A percentile compares a stretch with the other conserved stretches of the same genome.
Conservation (phyloP, 1,140 invertebrate genomes). For the Tetramorium parvispinum region DNA sequence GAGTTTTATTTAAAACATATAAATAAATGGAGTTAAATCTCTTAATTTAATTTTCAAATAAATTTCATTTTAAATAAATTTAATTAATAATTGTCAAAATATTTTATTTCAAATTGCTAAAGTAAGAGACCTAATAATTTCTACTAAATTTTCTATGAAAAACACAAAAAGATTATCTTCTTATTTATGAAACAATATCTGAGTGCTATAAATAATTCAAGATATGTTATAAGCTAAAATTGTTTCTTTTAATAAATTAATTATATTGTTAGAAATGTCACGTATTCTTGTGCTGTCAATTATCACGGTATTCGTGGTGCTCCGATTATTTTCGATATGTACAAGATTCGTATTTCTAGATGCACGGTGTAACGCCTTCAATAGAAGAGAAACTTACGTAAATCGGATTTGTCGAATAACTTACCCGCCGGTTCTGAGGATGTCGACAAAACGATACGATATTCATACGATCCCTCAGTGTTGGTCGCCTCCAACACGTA, state of each 20-base stretch:
- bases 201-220: background rate
- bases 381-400: conserved; percentile 29
- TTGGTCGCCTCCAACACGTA: conserved; percentile 89
- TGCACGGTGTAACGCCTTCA: conserved; percentile 19
- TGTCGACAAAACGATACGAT: conserved; percentile 89
- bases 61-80: background rate
- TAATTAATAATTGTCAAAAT: background rate
- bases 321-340: conserved; percentile 17
- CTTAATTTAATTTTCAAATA: background rate
- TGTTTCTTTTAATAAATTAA: background rate
- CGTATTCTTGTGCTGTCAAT: background rate
- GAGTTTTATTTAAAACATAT: background rate
- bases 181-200: background rate
- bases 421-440: conserved; percentile 90
- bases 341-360: conserved; percentile 24
- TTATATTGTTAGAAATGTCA: background rate
- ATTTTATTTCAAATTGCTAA: background rate
- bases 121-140: background rate
- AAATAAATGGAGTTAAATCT: background rate
- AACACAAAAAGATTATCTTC: background rate
- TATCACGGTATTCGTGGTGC: background rate
- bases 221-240: background rate
- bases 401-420: conserved; percentile 55
- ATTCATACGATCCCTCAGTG: conserved; percentile 88
- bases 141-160: background rate